Base-by-base conservation (phyloP, 2,113 vertebrate genomes). In the Callionymus lyra region DNA sequence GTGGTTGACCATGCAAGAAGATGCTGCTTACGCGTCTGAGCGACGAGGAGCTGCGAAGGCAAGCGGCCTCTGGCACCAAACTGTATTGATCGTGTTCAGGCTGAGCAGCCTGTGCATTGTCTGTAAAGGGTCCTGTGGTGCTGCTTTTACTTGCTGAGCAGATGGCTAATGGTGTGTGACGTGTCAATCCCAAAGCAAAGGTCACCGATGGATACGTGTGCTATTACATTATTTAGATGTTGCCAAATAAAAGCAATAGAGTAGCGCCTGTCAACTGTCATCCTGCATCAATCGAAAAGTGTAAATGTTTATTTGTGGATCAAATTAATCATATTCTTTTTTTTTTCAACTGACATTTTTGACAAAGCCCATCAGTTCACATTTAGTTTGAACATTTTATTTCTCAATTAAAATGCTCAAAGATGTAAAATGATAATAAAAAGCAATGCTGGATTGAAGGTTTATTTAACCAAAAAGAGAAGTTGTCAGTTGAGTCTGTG, bases 101-200 rank as follows among this genome's bases (percentile, higher is more conserved):
- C 50, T 46, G 34, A 58, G 65, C 72, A 74, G 70, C 58, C 52
- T 58, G 49, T n/a, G 47, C 42, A 52, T 72, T 63, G 59, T 67
- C 49, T 71, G 61, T 48, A 31, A 39, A 10, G 47, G 49, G 38
- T 36, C 74, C 54, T 27, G 70, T 72, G 70, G 74, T 52, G 70
- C 52, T 38, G 19, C 59, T 46, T 31, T 40, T 41, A 31, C 37
- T 34, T 6, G 41, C 45, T 47, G 60, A 68, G 74, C 79, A 79
- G 79, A 79, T 79, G 79, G 76, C 37, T 63, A 65, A 58, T 64
- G 50, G 67, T 31, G 61, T 70, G 44, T 33, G 49, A 51, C 61
- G 43, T 8, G 12, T 61, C 50, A 42, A 32, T 56, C 53, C 59
- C 21, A 51, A 70, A 56, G 45, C 63, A 57, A 64, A 76, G 72